Evolutionary conservation across 2,113 vertebrate species (phyloP), one percentile per base, ranked within the genome.

Genomic region (Leiothrix lutea): DNA sequence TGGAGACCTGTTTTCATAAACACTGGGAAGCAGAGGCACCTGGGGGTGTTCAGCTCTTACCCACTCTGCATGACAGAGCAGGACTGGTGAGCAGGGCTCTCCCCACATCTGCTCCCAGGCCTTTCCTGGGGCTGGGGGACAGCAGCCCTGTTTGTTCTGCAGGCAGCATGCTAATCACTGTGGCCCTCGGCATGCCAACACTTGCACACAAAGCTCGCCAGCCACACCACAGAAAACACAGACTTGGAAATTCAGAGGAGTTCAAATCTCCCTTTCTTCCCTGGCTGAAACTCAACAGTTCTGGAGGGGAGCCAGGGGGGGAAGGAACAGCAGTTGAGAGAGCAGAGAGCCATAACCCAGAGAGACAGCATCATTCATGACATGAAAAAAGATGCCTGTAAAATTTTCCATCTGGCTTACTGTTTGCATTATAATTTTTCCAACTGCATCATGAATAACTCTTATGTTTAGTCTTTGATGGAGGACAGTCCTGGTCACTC

Each of bases 401-500:
- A 91, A 97, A 95, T 83, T 96, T 91, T 77, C 86, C 95, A 95
- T 95, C 94, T 94, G 85, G 95, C 40, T 83, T 92, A 84, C 42
- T 95, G 57, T 94, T 94, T 71, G 89, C 78, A 83, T 72, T 66
- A 91, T 88, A 48, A 72, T 92, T 94, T 96, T 91, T 86, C 93
- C 80, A 91, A 95, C 85, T 70, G 90, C 90, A 98, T 66, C 4
- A 28, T 62, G 93, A 96, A 57, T 85, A 95, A 96, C 73, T 75
- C 71, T 71, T 48, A 77, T 78, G 42, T 86, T 90, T 82, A 79
- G 88, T 58, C 57, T 96, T 90, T 92, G 89, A 93, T 94, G 54
- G 13, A 87, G 91, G 83, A 91, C 50, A 86, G 60, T 74, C 66
- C 61, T 88, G 62, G 88, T 89, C 92, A 78, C 53, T 86, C 91